Conservation (phyloP, 2,797 vertebrate species). For the Hybognathus amarus region DNA sequence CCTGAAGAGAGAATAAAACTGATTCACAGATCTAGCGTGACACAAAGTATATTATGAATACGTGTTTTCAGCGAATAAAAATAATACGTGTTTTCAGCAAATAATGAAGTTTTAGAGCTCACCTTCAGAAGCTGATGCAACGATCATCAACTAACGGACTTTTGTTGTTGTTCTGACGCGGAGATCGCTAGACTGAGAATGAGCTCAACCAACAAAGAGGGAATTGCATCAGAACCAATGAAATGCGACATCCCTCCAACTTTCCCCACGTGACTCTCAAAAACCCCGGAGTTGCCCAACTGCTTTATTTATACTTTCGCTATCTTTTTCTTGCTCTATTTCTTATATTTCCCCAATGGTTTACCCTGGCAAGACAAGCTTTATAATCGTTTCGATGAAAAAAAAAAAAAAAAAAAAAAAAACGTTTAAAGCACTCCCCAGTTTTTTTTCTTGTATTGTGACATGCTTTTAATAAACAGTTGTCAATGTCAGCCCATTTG, state of each 20-base stretch:
- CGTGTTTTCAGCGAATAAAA: too few species aligned
- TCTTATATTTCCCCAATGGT: not conserved
- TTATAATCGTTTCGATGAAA: not conserved
- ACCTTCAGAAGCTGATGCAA: conserved; percentile 1
- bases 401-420: too few species aligned
- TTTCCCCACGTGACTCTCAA: conserved; percentile 23
- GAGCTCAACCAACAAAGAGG: not conserved
- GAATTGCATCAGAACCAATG: conserved; percentile 45
- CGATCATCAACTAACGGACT: conserved; percentile 11
- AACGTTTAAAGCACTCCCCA: not conserved
- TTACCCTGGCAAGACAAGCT: not conserved
- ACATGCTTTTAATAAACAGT: not conserved
- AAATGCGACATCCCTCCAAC: not conserved
- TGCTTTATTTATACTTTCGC: not conserved
- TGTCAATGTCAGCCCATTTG: not conserved
- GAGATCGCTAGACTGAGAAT: not conserved
- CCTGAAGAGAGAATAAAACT: not conserved
- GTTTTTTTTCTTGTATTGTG: not conserved
- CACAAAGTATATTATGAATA: not conserved
- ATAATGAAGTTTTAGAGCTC: not conserved
- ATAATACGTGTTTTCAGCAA: too few species aligned
- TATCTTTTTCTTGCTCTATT: not conserved
- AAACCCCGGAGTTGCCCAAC: conserved; percentile 56
- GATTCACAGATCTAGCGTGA: not conserved
- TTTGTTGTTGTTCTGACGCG: too few species aligned